phyloP scores from a whole-genome alignment of 1,140 invertebrate species.

The Brachionus calyciflorus region DNA sequence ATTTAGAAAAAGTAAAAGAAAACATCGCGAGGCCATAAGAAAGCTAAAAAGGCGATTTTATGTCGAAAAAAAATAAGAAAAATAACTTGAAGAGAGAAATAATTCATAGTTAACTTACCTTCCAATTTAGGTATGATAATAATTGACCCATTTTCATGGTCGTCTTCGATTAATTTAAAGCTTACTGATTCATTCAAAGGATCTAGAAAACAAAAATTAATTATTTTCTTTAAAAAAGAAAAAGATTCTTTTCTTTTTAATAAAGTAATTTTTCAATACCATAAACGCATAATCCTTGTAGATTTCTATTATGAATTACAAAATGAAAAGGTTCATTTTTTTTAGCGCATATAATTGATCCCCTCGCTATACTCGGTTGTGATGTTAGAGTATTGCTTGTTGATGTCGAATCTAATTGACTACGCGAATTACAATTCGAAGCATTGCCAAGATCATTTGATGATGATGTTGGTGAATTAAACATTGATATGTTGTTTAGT shows the following conservation, averaged over 20 bases:
- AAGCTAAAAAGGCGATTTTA: not conserved
- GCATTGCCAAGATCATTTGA: not conserved
- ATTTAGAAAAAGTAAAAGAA: too few species aligned
- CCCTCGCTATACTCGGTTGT: not conserved
- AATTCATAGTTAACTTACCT: not conserved
- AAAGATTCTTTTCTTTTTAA: not conserved
- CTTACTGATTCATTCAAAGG: conserved; percentile 17
- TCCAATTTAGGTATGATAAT: conserved; percentile 6
- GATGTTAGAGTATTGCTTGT: not conserved
- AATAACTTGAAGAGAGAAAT: not conserved
- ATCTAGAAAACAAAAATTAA: conserved; percentile 6
- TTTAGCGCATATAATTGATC: conserved; percentile 21
- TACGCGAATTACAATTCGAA: not conserved
- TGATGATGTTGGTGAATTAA: not conserved
- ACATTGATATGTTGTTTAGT: not conserved
- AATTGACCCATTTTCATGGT: conserved; percentile 43
- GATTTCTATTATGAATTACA: conserved; percentile 20
- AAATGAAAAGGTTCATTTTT: conserved; percentile 12
- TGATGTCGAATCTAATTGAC: conserved; percentile 1
- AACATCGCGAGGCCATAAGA: too few species aligned
- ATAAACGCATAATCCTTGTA: conserved; percentile 26
- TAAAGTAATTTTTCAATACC: not conserved
- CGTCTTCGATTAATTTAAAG: conserved; percentile 29
- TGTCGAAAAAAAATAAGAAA: not conserved
- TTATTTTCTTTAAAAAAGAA: not conserved